Base-by-base conservation (phyloP, 2,113 vertebrate species). In the Glaucidium brasilianum region DNA sequence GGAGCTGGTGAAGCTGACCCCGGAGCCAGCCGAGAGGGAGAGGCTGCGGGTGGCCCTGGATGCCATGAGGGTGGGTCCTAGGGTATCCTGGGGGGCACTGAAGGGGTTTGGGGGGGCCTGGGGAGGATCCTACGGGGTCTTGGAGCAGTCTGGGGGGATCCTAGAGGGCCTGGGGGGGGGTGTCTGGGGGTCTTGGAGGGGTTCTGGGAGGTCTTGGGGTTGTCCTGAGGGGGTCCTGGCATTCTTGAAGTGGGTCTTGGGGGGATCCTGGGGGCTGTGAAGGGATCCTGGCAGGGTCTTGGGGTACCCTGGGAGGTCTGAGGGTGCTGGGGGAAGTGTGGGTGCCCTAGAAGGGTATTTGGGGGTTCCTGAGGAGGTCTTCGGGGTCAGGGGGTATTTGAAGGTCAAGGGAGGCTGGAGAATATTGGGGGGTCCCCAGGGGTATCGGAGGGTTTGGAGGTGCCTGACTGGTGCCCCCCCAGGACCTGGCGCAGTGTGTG, bases 401-500 rank as follows among this genome's bases (percentile, higher is more conserved):
- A 45, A 19, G 45, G 45, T 45, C 45, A 45, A 45, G 45, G 18
- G 45, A 20, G 45, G 45, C 45, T 45, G 45, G 45, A 45, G 45
- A 19, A 4, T 45, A 20, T 7, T 19, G 37, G 49, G 49, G n/a
- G 22, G 26, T 17, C 19, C 9, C 22, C 20, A 12, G 17, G 23
- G 16, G 19, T 45, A 45, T 45, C 18, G 45, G 45, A 45, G 49
- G 27, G 35, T 35, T 6, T 69, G 45, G 35, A 21, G 29, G 35
- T 17, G 8, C 27, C 47, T 30, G 37, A 92, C 20, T 32, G 6
- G 9, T 15, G 30, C 34, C 29, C n/a, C 37, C 34, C 16, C 92
- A 99, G 99, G 99, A 99, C 96, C 90, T 99, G 96, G 99, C 99
- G 1, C 99, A 99, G 94, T 98, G 98, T 62, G 98, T 99, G 47